phyloP scores from a whole-genome alignment of 2,797 vertebrate genomes.

The Brachyrhaphis roseni region DNA sequence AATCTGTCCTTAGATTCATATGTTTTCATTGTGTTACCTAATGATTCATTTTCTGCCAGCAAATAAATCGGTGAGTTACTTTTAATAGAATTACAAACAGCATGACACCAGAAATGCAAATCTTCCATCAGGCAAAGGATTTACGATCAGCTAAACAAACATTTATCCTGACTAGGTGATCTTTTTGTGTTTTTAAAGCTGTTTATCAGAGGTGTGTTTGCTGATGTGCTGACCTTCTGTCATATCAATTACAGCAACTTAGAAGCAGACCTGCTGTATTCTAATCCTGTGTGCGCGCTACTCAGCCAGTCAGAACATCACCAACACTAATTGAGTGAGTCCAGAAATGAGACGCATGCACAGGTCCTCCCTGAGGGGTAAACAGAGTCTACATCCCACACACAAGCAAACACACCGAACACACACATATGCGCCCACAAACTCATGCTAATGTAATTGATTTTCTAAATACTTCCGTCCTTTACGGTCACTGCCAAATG shows the following conservation, averaged over 20 bases:
- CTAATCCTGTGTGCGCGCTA: slow-evolving; percentile 23
- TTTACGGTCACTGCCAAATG: slow-evolving; percentile 62
- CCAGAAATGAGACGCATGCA: slow-evolving; percentile 55
- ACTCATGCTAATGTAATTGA: slow-evolving; percentile 54
- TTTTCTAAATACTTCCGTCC: slow-evolving; percentile 60
- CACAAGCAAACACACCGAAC: slow-evolving; percentile 3
- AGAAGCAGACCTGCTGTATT: slow-evolving; percentile 36
- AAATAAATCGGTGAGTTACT: slow-evolving; percentile 7
- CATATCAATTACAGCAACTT: slow-evolving; percentile 49
- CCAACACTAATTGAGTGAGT: slow-evolving; percentile 64
- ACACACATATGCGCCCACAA: slow-evolving; percentile 13
- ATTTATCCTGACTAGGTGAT: slow-evolving; percentile 11
- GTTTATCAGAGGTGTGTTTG: slow-evolving; percentile 49
- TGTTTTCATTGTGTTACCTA: not conserved
- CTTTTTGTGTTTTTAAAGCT: slow-evolving; percentile 40
- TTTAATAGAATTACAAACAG: not conserved
- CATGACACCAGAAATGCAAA: not conserved
- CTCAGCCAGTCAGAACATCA: slow-evolving; percentile 55
- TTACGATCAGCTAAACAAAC: slow-evolving; percentile 12
- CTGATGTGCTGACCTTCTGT: slow-evolving; percentile 54
- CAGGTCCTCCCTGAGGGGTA: slow-evolving; percentile 69
- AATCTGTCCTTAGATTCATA: not conserved
- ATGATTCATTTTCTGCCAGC: slow-evolving; percentile 2
- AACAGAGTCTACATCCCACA: slow-evolving; percentile 59
- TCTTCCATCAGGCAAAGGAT: slow-evolving; percentile 12